Evolutionary conservation across 2,797 vertebrate species (phyloP), one percentile per base, ranked within the genome.

Genomic region (Sphenodon punctatus): DNA sequence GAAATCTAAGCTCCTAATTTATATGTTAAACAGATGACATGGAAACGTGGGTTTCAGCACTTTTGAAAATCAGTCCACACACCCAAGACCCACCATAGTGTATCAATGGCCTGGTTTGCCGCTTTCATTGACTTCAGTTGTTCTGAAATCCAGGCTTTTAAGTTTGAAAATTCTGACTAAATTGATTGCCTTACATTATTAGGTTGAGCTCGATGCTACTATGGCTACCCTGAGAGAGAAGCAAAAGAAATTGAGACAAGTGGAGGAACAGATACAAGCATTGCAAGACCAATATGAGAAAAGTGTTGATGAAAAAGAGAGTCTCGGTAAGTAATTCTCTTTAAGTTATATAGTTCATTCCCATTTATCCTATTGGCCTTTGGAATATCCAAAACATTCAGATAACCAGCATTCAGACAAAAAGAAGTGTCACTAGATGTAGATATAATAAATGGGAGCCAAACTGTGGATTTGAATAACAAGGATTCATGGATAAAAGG

Each of bases 171-270:
- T 22, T 14, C 13, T 39, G 4, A n/a, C 66, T 69, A 71, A 80
- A 73, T 42, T 68, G 61, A 72, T 81, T 75, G n/a, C 58, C 68
- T 88, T 19, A 32, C 61, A 75, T 77, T 63, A 46, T 59, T 88
- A 98, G 97, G 93, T 88, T 12, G 97, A 98, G 75, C 95, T 98
- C 71, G 97, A 97, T 67, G 39, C 77, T 17, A 97, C 97, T 14
- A 94, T 97, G 96, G 89, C 90, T 48, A 97, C 96, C 32, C 93
- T 98, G 45, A 94, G 23, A 84, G 95, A 97, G 76, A 98, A 98
- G 77, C 97, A 97, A 90, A 66, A 87, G 13, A 94, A 96, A 88
- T 90, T 98, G 46, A 95, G 91, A 81, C 91, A 97, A 56, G 97
- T 97, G 39, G 97, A 98, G 85, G 80, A 94, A 51, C 88, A 97